Conservation (phyloP, 2,797 vertebrate species). For the Onychomys leucogaster region DNA sequence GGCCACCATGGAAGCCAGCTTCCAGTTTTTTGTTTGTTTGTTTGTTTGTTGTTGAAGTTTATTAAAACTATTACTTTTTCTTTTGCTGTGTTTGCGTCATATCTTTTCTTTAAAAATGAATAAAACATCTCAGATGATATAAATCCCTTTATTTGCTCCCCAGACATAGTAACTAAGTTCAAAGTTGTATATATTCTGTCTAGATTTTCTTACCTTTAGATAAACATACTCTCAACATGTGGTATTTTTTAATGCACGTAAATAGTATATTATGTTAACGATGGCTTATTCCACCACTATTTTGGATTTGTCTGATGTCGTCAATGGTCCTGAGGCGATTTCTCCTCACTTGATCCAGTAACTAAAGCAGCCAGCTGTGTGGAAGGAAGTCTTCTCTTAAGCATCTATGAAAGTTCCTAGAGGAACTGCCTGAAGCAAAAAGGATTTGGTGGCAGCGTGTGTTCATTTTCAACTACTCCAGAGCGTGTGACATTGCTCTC, state of each 20-base stretch:
- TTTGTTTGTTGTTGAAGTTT: background rate
- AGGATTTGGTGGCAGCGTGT: background rate
- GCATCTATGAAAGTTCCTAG: background rate
- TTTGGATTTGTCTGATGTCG: background rate
- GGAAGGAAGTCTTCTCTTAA: background rate
- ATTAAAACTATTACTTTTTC: background rate
- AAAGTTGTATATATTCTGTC: background rate
- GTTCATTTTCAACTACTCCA: conserved; percentile 33
- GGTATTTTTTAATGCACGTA: background rate
- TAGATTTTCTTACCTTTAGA: background rate
- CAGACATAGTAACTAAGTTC: background rate
- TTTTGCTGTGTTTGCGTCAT: conserved; percentile 11
- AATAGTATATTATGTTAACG: background rate
- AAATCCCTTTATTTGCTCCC: background rate
- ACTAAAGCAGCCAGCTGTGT: background rate
- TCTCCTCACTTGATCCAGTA: background rate
- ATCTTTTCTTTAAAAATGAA: conserved; percentile 41
- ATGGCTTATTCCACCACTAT: background rate
- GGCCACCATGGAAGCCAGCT: background rate
- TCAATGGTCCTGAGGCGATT: background rate
- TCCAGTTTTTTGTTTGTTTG: background rate
- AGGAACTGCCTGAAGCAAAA: conserved; percentile 8
- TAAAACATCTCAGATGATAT: conserved; percentile 12
- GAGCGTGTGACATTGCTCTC: conserved; percentile 28
- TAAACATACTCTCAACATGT: background rate